Percentiles rank a stretch among this genome's conserved stretches.
Conservation (phyloP, 2,797 vertebrate genomes). For the Melanotaenia parkinsoni region DNA sequence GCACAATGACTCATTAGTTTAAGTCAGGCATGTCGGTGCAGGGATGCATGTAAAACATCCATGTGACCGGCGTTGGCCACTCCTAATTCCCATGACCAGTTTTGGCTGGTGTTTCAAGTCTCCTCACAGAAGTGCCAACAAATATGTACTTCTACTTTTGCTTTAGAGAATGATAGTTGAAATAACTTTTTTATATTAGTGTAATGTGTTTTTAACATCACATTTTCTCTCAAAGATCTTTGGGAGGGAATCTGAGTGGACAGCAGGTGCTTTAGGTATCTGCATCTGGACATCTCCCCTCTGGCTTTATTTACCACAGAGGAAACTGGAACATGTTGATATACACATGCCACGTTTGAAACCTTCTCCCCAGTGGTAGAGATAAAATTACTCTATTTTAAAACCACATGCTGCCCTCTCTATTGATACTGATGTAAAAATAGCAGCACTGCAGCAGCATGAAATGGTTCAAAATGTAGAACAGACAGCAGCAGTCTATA, state of each 20-base stretch:
- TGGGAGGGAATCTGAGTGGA: slow-evolving; percentile 19
- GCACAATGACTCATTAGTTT: too few species aligned
- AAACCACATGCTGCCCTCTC: slow-evolving; percentile 52
- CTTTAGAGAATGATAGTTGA: too few species aligned
- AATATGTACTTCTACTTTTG: background rate
- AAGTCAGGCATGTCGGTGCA: too few species aligned
- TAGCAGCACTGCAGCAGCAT: slow-evolving; percentile 57
- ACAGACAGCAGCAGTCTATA: slow-evolving; percentile 71
- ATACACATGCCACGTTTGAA: slow-evolving; percentile 51
- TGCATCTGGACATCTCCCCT: slow-evolving; percentile 27
- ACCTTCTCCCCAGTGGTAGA: slow-evolving; percentile 46
- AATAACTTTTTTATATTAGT: background rate
- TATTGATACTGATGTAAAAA: slow-evolving; percentile 76
- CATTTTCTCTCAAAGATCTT: slow-evolving; percentile 12
- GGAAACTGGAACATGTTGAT: slow-evolving; percentile 47
- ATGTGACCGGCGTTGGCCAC: too few species aligned
- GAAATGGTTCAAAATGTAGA: slow-evolving; percentile 72
- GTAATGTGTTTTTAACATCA: slow-evolving; percentile 10
- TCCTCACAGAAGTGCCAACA: background rate
- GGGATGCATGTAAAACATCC: too few species aligned
- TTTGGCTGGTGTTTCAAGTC: slow-evolving; percentile 6
- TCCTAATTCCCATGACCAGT: slow-evolving; percentile 10
- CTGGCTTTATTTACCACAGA: slow-evolving; percentile 45
- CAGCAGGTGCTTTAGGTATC: slow-evolving; percentile 12
- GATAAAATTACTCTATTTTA: slow-evolving; percentile 71